These are phyloP conservation scores for Drosophila nr. perissopoda DNA, from an alignment of 2,888 invertebrate species.

Conservation along the genomic window DNA sequence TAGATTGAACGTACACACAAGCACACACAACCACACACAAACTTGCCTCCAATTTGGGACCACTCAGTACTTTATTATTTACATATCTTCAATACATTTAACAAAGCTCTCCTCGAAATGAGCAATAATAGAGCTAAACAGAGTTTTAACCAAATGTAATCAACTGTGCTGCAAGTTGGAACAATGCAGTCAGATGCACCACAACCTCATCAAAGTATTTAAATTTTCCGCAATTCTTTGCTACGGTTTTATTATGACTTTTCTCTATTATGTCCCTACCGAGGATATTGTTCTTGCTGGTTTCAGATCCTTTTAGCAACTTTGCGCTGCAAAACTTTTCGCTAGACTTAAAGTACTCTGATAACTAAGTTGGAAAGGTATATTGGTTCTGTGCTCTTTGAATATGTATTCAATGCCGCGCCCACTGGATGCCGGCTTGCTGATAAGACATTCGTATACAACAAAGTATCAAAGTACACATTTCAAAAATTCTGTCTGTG, in stretches of 20 bases:
- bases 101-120: neutral
- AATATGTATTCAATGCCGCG: neutral
- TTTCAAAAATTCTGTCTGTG: neutral
- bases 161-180: neutral
- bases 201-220: constrained; percentile 30
- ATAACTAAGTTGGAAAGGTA: neutral
- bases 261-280: neutral
- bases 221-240: constrained; percentile 36
- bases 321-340: constrained; percentile 34
- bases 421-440: neutral
- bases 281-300: constrained; percentile 2
- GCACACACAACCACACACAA: neutral
- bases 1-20: constrained; percentile 4
- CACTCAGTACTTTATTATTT: neutral
- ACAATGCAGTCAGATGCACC: neutral
- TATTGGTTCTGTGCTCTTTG: neutral
- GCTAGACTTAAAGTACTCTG: neutral
- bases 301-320: constrained; percentile 18
- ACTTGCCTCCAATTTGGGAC: neutral
- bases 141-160: neutral
- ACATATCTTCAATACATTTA: neutral
- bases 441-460: neutral
- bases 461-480: neutral
- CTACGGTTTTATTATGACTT: constrained; percentile 28
- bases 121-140: neutral